phyloP scores from a whole-genome alignment of 1,140 invertebrate species.

The Calliphora vicina region DNA sequence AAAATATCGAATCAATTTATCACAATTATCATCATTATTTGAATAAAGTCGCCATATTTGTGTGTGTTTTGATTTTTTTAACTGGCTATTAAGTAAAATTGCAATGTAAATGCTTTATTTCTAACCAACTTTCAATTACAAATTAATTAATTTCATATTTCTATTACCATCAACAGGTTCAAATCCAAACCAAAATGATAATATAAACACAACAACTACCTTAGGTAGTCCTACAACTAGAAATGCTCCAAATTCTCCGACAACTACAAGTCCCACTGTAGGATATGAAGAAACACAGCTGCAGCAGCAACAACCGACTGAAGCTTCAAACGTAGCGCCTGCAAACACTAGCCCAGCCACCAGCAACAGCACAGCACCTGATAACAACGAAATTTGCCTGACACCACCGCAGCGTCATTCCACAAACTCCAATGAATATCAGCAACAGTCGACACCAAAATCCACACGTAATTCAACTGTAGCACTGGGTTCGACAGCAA shows the following conservation, averaged over 20 bases:
- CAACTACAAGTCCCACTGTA: conserved; percentile 26
- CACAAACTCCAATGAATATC: conserved; percentile 54
- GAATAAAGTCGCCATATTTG: too few species aligned
- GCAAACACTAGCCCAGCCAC: background rate
- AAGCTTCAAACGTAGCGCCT: background rate
- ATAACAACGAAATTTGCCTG: conserved; percentile 13
- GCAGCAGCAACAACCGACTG: conserved; percentile 5
- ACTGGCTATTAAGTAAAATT: too few species aligned
- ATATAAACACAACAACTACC: conserved; percentile 43
- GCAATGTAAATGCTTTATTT: too few species aligned
- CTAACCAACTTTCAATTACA: too few species aligned
- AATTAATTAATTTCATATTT: background rate
- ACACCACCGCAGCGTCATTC: conserved; percentile 51
- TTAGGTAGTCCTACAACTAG: conserved; percentile 13
- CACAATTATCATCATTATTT: too few species aligned
- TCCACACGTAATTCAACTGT: background rate
- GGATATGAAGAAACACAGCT: conserved; percentile 39
- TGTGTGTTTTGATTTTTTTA: too few species aligned
- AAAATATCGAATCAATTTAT: too few species aligned
- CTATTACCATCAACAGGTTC: conserved; percentile 43
- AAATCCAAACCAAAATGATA: conserved; percentile 59
- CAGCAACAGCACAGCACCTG: background rate
- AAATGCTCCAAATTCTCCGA: conserved; percentile 36
- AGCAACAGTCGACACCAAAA: conserved; percentile 52
- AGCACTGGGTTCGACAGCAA: background rate